Evolutionary conservation across 2,113 vertebrate species (phyloP), one percentile per base, ranked within the genome.

Genomic region (Benitochromis conjunctus): DNA sequence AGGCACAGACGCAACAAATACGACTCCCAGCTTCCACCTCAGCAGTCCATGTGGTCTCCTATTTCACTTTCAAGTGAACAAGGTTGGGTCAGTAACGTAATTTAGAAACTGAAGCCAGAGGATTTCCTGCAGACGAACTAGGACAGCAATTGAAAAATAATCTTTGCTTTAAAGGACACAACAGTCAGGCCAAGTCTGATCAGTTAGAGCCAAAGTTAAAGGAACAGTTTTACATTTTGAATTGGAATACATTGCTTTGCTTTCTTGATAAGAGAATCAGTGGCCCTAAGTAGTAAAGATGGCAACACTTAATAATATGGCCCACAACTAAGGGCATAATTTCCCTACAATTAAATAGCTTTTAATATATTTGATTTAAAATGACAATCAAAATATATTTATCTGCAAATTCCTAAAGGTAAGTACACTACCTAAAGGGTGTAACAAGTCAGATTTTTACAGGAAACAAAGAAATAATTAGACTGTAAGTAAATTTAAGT

Each of bases 1-100:
- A 84, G 29, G 54, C n/a, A 82, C 57, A 83, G 26, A 83, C 78
- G 71, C 21, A 82, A 82, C 81, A 87, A 79, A 89, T 78, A 82
- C 3, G 3, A 57, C 83, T 69, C 64, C 21, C 18, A 8, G 11
- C 88, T 91, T 86, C 83, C 6, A 31, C 80, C 78, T 81, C 82
- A n/a, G 46, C 58, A 38, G 60, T 86, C 80, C 84, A 71, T 74
- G 78, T 55, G 62, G 54, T 90, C 88, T 90, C 82, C 11, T 14
- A 16, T 94, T 94, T 95, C 90, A 88, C 62, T 82, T 88, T 84
- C 19, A 14, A 89, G 69, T 89, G 24, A 89, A 80, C 55, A 82
- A 87, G 79, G 58, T 79, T 18, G 21, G 41, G 53, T 64, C 78
- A 86, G 82, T 89, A 91, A 55, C 21, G 58, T 86, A 46, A 78